These are phyloP conservation scores for Octonoba sinensis DNA, from an alignment of 2,888 invertebrate species.

Conservation along the genomic window DNA sequence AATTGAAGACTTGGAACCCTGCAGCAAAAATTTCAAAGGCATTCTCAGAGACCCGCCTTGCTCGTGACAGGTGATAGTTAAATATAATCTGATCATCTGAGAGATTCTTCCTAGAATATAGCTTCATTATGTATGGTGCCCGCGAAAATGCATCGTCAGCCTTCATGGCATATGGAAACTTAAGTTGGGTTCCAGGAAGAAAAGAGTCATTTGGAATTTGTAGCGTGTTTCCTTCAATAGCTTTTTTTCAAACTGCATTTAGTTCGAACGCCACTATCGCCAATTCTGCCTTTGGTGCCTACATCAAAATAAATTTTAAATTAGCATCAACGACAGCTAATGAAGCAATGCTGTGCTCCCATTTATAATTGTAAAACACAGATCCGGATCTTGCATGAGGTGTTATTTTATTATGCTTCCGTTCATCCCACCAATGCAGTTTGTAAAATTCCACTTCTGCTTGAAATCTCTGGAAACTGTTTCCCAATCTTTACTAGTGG, in stretches of 20 bases:
- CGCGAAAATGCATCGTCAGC: constrained; percentile 24
- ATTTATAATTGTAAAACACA: background rate
- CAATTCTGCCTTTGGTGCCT: constrained; percentile 15
- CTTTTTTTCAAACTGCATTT: background rate
- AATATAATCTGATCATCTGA: background rate
- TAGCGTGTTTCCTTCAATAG: background rate
- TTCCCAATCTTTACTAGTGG: constrained; percentile 2
- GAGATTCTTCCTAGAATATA: background rate
- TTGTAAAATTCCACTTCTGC: no score
- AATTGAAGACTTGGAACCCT: background rate
- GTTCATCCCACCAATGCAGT: background rate
- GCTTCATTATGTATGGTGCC: background rate
- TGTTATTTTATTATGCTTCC: background rate
- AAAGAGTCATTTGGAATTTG: background rate
- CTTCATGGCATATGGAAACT: constrained; percentile 1
- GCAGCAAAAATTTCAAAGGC: constrained; percentile 7
- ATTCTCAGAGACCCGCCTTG: background rate
- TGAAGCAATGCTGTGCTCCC: background rate
- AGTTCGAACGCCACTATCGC: constrained; percentile 4
- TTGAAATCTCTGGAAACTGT: background rate
- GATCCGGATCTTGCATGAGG: constrained; percentile 8
- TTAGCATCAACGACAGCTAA: constrained; percentile 23
- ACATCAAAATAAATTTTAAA: constrained; percentile 15
- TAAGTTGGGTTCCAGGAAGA: background rate
- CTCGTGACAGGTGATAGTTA: constrained; percentile 1